Conservation (phyloP, 1,140 invertebrate species). For the Oncopodura yosiiana region DNA sequence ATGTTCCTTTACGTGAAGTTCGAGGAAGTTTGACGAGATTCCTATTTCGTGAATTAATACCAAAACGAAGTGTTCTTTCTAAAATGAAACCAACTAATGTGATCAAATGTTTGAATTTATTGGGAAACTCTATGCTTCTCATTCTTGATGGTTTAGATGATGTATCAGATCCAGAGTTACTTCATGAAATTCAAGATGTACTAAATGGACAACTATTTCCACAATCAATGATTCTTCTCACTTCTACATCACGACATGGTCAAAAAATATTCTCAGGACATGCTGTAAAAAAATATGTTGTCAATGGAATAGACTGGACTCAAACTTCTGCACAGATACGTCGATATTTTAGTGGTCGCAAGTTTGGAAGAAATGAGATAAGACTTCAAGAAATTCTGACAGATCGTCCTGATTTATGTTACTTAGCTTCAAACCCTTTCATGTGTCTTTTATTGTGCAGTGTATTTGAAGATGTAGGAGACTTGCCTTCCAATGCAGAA, state of each 20-base stretch:
- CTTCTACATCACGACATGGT: constrained; percentile 40
- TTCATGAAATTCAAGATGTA: constrained; percentile 45
- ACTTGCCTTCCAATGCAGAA: constrained; percentile 32
- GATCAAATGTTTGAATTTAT: constrained; percentile 39
- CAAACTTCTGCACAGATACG: no score
- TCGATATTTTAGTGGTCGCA: constrained; percentile 41
- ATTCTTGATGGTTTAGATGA: constrained; percentile 50
- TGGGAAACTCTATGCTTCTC: constrained; percentile 47
- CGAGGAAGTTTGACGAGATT: constrained; percentile 41
- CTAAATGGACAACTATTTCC: constrained; percentile 48
- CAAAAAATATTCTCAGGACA: constrained; percentile 41
- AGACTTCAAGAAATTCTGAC: constrained; percentile 34
- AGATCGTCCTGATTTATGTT: constrained; percentile 37
- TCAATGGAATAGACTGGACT: constrained; percentile 46
- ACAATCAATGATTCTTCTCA: constrained; percentile 47
- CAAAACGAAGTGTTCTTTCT: constrained; percentile 38
- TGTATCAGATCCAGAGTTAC: constrained; percentile 39
- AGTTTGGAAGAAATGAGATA: constrained; percentile 36
- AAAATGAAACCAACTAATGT: constrained; percentile 37
- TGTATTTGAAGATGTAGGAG: constrained; percentile 42
- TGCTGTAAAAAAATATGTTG: constrained; percentile 39
- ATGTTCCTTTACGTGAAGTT: constrained; percentile 47
- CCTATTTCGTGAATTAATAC: constrained; percentile 44
- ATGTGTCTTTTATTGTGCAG: constrained; percentile 48
- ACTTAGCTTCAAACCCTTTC: constrained; percentile 45